Percentiles rank a stretch among this genome's conserved stretches.
phyloP scores from a whole-genome alignment of 2,888 invertebrate genomes.

The Octonoba sinensis region DNA sequence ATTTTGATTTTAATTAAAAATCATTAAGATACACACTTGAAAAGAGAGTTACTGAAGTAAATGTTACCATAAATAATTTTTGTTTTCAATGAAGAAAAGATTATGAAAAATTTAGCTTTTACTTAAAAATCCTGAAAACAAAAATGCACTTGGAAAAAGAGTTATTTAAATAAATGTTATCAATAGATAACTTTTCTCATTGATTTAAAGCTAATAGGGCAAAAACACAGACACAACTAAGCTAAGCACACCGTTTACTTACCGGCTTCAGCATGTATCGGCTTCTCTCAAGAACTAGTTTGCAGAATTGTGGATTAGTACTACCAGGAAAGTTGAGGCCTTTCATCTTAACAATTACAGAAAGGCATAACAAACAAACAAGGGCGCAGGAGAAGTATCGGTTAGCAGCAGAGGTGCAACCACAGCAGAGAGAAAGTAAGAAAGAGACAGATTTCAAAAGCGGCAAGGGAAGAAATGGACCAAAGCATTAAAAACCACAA shows the following conservation, averaged over 20 bases:
- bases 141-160: neutral
- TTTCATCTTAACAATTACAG: constrained; percentile 74
- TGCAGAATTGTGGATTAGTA: constrained; percentile 94
- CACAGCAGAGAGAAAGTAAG: constrained; percentile 6
- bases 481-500: constrained; percentile 4
- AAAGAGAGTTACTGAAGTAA: too few species aligned
- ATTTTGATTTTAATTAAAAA: too few species aligned
- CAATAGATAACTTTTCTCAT: neutral
- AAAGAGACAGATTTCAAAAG: constrained; percentile 8
- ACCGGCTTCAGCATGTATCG: constrained; percentile 96
- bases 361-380: constrained; percentile 30
- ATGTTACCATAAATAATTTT: too few species aligned
- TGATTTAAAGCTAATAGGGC: neutral
- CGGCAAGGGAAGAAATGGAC: neutral
- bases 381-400: constrained; percentile 30
- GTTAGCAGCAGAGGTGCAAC: constrained; percentile 34
- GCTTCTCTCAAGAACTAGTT: constrained; percentile 96
- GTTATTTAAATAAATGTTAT: neutral
- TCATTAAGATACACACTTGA: too few species aligned
- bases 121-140: neutral
- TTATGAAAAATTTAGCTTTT: neutral
- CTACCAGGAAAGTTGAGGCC: constrained; percentile 96
- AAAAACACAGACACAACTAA: neutral
- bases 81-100: too few species aligned
- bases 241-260: constrained; percentile 72